Evolutionary conservation across 1,140 invertebrate species (phyloP).

Genomic region (Mesaphorura yosii): DNA sequence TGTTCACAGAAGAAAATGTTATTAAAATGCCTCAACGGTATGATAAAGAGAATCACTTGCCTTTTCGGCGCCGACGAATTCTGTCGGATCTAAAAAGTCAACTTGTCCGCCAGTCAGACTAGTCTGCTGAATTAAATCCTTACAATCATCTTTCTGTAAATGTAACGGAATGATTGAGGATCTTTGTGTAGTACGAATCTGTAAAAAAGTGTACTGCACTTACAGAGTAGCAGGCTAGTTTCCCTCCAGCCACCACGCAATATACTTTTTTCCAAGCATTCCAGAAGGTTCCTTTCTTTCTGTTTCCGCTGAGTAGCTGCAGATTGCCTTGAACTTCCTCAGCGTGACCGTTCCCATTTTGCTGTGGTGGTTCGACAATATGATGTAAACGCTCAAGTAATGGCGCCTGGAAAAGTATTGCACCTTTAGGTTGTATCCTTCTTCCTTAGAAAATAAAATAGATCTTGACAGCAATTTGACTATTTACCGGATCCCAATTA

Average conservation of each 20-base stretch:
- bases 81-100: constrained; percentile 41
- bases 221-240: constrained; percentile 44
- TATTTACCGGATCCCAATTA: constrained; percentile 29
- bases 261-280: constrained; percentile 49
- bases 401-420: no score
- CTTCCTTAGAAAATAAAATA: no score
- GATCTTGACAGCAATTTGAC: no score
- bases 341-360: background rate
- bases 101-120: constrained; percentile 45
- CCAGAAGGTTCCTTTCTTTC: constrained; percentile 40
- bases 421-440: no score
- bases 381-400: constrained; percentile 20
- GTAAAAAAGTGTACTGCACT: no score
- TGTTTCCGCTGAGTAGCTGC: constrained; percentile 27
- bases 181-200: background rate
- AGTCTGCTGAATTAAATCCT: constrained; percentile 39
- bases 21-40: no score
- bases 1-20: constrained; percentile 9
- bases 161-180: background rate
- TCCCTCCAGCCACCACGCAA: constrained; percentile 42
- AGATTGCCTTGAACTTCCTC: constrained; percentile 21
- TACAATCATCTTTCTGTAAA: constrained; percentile 39
- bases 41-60: no score
- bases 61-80: constrained; percentile 46
- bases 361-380: constrained; percentile 20